Evolutionary conservation across 2,797 vertebrate genomes (phyloP).

Genomic region (Diceros bicornis): DNA sequence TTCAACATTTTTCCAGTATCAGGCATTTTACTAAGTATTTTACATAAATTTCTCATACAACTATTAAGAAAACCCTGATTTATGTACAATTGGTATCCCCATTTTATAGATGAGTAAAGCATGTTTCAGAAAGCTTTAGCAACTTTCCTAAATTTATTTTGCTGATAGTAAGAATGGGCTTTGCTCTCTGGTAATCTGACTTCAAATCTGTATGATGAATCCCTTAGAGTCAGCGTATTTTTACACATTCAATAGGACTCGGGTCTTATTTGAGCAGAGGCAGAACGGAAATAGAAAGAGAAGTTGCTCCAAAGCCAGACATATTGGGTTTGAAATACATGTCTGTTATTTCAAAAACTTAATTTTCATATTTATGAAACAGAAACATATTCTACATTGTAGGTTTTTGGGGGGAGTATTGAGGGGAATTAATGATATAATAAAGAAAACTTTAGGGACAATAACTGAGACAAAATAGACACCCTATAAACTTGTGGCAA

Average conservation of each 20-base stretch:
- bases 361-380: conserved; percentile 27
- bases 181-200: not conserved
- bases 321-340: not conserved
- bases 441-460: not conserved
- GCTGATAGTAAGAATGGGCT: not conserved
- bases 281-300: not conserved
- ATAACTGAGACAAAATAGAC: not conserved
- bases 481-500: not conserved
- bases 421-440: not conserved
- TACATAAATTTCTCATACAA: not conserved
- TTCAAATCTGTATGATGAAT: not conserved
- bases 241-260: not conserved
- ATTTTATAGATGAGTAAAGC: not conserved
- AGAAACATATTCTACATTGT: not conserved
- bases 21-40: not conserved
- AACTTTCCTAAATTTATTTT: not conserved
- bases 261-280: not conserved
- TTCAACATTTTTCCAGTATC: not conserved
- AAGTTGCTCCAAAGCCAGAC: not conserved
- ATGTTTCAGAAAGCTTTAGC: not conserved
- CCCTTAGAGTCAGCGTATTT: not conserved
- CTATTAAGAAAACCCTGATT: not conserved
- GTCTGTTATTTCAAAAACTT: not conserved
- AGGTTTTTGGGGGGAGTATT: not conserved
- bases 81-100: not conserved